Evolutionary conservation across 2,797 vertebrate genomes (phyloP).

Genomic region (Pygocentrus nattereri): DNA sequence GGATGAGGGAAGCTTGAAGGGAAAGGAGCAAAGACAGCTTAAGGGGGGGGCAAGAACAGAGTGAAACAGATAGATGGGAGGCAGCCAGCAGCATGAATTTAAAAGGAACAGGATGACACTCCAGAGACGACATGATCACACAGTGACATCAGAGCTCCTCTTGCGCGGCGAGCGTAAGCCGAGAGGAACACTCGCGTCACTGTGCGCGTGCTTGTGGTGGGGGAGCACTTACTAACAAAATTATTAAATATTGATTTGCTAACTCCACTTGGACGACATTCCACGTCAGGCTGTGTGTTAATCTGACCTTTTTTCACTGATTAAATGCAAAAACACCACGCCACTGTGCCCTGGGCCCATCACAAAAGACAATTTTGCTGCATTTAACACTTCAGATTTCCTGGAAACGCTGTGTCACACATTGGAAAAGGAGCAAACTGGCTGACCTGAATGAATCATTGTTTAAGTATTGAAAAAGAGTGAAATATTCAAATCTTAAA

Average conservation of each 20-base stretch:
- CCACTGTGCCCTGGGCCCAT: background rate
- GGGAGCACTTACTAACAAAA: background rate
- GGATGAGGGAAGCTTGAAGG: slow-evolving; percentile 2
- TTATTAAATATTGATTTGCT: background rate
- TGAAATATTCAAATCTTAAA: too few species aligned
- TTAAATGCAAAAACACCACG: background rate
- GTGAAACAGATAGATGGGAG: background rate
- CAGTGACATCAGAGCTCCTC: slow-evolving; percentile 40
- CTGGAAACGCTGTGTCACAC: background rate
- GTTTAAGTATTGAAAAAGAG: too few species aligned
- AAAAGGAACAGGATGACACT: slow-evolving; percentile 33
- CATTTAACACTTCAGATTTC: background rate
- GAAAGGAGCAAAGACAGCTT: background rate
- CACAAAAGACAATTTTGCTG: background rate
- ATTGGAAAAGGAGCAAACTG: background rate
- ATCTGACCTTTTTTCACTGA: background rate
- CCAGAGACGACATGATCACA: slow-evolving; percentile 1
- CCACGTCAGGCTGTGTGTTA: background rate
- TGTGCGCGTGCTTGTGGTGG: background rate
- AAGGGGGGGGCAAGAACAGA: background rate
- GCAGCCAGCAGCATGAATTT: slow-evolving; percentile 27
- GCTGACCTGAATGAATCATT: too few species aligned
- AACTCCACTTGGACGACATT: background rate
- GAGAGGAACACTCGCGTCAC: background rate
- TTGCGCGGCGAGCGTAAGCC: background rate